A percentile compares a stretch with the other conserved stretches of the same genome.
Evolutionary conservation across 2,113 vertebrate genomes (phyloP).

Genomic region (Hyperopisus bebe): DNA sequence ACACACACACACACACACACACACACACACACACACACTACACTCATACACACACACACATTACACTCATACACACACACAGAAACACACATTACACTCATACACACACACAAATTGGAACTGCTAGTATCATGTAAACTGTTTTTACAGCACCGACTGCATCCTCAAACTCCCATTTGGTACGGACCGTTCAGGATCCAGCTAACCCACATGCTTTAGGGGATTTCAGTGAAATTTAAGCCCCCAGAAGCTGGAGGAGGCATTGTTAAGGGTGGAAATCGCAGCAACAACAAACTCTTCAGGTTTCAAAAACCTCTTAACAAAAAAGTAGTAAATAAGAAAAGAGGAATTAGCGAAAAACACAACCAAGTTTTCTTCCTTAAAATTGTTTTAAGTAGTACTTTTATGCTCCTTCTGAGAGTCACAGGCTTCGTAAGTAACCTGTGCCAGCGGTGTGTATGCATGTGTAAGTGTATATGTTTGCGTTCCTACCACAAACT

Average conservation of each 20-base stretch:
- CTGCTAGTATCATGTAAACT: neutral
- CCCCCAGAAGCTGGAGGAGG: neutral
- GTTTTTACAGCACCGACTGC: neutral
- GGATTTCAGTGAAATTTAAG: conserved; percentile 10
- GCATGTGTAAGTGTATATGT: neutral
- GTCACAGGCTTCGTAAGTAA: neutral
- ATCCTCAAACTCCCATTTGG: neutral
- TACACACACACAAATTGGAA: neutral
- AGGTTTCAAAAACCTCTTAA: neutral
- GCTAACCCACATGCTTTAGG: neutral
- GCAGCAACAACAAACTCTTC: neutral
- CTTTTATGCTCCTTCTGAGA: neutral
- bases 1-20: no score
- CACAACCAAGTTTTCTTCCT: neutral
- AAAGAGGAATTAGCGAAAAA: neutral
- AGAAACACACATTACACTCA: no score
- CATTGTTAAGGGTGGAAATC: neutral
- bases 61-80: no score
- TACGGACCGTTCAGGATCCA: neutral
- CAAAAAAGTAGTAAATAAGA: neutral
- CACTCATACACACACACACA: no score
- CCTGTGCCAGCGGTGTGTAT: neutral
- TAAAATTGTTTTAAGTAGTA: neutral
- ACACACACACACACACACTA: no score
- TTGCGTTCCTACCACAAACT: neutral